These are phyloP conservation scores for Enteromius treurensis DNA, from an alignment of 2,797 vertebrate genomes.

Conservation along the genomic window DNA sequence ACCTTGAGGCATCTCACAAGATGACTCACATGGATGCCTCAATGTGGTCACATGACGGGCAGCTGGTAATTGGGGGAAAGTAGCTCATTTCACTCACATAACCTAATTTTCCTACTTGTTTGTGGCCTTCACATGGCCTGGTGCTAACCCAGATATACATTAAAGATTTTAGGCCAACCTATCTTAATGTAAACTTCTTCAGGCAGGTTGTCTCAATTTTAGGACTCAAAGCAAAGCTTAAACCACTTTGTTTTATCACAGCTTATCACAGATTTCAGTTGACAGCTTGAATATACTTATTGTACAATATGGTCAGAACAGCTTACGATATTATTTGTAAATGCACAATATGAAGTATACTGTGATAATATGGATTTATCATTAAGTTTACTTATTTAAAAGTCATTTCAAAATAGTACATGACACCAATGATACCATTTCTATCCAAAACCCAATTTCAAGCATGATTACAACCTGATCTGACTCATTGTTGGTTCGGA, in stretches of 20 bases:
- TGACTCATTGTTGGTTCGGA: not conserved
- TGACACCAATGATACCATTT: not conserved
- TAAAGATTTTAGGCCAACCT: not conserved
- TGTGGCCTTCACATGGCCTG: slow-evolving; percentile 4
- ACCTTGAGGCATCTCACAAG: slow-evolving; percentile 68
- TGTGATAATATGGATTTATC: not conserved
- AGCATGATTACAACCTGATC: not conserved
- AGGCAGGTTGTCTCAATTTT: not conserved
- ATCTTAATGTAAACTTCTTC: not conserved
- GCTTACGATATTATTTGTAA: not conserved
- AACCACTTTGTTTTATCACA: not conserved
- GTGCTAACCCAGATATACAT: slow-evolving; percentile 10
- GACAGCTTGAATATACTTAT: not conserved
- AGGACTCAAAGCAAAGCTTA: not conserved
- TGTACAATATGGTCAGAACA: not conserved
- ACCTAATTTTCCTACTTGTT: slow-evolving; percentile 36
- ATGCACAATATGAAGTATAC: not conserved
- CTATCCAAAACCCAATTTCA: not conserved
- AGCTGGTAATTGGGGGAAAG: slow-evolving; percentile 60
- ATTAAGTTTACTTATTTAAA: not conserved
- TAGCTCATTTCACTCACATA: slow-evolving; percentile 33
- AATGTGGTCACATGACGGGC: slow-evolving; percentile 72
- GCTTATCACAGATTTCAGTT: not conserved
- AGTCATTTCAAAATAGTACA: not conserved
- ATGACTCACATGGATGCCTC: slow-evolving; percentile 68